phyloP scores from a whole-genome alignment of 2,113 vertebrate species.

The Etia nguti region DNA sequence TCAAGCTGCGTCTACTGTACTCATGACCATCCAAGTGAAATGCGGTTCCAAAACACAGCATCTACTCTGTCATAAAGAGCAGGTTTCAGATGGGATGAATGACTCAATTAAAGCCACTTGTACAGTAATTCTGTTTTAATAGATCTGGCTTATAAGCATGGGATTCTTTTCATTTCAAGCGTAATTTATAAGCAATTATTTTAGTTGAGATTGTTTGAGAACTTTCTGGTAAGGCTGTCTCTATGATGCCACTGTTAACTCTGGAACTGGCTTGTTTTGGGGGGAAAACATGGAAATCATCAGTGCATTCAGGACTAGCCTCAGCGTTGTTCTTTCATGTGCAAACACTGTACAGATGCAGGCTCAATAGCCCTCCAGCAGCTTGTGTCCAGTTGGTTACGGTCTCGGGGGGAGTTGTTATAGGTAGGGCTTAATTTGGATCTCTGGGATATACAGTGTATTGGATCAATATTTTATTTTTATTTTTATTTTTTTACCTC shows the following conservation, averaged over 20 bases:
- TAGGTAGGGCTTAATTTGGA: not conserved
- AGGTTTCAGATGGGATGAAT: not conserved
- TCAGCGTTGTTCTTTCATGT: not conserved
- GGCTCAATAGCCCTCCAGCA: not conserved
- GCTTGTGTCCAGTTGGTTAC: slow-evolving; percentile 6
- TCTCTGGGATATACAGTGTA: not conserved
- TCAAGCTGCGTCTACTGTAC: not conserved
- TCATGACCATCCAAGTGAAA: not conserved
- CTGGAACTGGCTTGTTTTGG: not conserved
- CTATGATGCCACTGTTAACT: not conserved
- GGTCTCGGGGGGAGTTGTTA: not conserved
- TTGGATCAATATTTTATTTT: not conserved
- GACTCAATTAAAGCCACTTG: not conserved
- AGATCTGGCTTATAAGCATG: not conserved
- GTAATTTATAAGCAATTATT: not conserved
- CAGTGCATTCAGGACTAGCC: not conserved
- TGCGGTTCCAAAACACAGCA: not conserved
- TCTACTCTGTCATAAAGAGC: not conserved
- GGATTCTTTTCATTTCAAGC: not conserved
- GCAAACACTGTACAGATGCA: not conserved
- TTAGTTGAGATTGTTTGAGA: not conserved
- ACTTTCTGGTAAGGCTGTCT: not conserved
- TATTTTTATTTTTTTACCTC: not conserved
- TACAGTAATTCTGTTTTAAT: not conserved
- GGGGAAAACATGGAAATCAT: not conserved